Conservation (phyloP, 2,113 vertebrate genomes). For the Larimichthys polyactis region DNA sequence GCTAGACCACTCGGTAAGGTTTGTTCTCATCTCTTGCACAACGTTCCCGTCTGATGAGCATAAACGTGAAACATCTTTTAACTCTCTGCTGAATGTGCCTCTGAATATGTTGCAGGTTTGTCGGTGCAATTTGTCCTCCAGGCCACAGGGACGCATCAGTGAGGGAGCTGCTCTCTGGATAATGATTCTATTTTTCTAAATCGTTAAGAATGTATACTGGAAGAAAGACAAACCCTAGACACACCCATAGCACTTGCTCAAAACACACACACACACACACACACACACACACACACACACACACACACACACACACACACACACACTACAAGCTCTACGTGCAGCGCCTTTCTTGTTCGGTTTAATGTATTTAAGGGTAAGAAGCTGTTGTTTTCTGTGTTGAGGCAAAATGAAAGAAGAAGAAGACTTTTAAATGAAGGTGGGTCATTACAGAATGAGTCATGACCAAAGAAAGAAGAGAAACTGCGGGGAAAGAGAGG, state of each 20-base stretch:
- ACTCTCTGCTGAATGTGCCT: constrained; percentile 24
- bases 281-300: constrained; percentile 27
- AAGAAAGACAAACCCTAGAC: constrained; percentile 45
- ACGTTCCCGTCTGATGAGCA: not conserved
- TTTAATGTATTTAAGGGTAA: constrained; percentile 45
- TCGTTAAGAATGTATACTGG: constrained; percentile 68
- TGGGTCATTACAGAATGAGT: not conserved
- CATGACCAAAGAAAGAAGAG: not conserved
- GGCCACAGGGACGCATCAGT: constrained; percentile 33
- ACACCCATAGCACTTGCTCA: constrained; percentile 9
- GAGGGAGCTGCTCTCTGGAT: constrained; percentile 69
- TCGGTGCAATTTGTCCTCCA: constrained; percentile 35
- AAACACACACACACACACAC: constrained; percentile 32
- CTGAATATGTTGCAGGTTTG: constrained; percentile 59
- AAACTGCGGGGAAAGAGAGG: not conserved
- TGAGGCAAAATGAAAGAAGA: constrained; percentile 20
- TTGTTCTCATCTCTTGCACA: not conserved
- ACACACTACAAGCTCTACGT: constrained; percentile 18
- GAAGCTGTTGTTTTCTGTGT: constrained; percentile 15
- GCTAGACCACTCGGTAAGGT: constrained; percentile 68
- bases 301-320: constrained; percentile 28
- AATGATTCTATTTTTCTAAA: constrained; percentile 71
- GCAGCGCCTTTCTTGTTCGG: constrained; percentile 48
- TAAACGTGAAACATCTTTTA: not conserved
- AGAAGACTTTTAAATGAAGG: constrained; percentile 16